These are phyloP conservation scores for Serripes groenlandicus DNA, from an alignment of 2,888 invertebrate genomes.

Conservation along the genomic window DNA sequence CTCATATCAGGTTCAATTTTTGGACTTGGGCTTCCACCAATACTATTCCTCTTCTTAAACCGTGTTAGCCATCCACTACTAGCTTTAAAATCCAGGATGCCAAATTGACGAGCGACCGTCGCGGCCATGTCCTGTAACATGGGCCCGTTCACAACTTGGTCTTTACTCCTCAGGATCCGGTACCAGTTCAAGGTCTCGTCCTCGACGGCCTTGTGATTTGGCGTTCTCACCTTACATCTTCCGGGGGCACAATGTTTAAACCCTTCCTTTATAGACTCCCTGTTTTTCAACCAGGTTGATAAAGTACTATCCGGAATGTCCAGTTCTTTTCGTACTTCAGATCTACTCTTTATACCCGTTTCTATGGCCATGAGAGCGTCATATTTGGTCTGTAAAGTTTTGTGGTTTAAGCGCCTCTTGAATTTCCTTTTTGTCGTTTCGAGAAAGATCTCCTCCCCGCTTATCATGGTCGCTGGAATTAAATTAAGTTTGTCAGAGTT, in stretches of 20 bases:
- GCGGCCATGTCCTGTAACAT: neutral
- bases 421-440: too few species aligned
- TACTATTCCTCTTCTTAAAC: neutral
- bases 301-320: neutral
- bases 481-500: too few species aligned
- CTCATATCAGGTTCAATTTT: too few species aligned
- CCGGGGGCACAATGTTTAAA: neutral
- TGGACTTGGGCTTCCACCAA: too few species aligned
- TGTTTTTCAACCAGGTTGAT: neutral
- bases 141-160: neutral
- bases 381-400: neutral
- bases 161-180: neutral
- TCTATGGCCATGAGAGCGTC: neutral
- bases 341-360: neutral
- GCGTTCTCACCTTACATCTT: neutral
- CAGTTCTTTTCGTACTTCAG: neutral
- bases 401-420: too few species aligned
- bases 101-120: neutral
- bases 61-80: neutral
- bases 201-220: neutral
- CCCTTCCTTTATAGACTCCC: neutral
- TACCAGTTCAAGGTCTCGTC: neutral
- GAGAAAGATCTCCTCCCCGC: too few species aligned
- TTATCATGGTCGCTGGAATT: too few species aligned
- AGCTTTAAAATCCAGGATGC: neutral